Evolutionary conservation across 2,888 invertebrate species (phyloP).

Genomic region (Andrena hattorfiana): DNA sequence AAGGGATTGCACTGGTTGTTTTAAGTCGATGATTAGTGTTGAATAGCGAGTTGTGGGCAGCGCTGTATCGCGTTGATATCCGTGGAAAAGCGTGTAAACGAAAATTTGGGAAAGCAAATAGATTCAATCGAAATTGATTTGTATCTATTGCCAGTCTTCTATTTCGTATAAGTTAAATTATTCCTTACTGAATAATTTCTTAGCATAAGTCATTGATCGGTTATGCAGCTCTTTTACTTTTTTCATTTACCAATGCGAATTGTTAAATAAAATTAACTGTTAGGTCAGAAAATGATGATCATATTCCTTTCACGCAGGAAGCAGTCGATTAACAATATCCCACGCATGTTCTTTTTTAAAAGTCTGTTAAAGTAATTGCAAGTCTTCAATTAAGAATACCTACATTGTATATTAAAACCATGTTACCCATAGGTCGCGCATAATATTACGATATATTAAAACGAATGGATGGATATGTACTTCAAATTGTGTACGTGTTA

Average conservation of each 20-base stretch:
- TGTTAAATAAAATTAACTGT: not conserved
- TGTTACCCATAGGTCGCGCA: not conserved
- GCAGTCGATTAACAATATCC: slow-evolving; percentile 20
- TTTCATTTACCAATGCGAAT: not conserved
- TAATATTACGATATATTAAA: slow-evolving; percentile 13
- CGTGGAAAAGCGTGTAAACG: not conserved
- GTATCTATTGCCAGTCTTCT: not conserved
- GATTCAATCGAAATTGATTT: not conserved
- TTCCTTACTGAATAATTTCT: not conserved
- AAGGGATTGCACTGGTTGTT: not conserved
- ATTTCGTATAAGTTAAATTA: not conserved
- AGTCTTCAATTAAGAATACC: slow-evolving; percentile 6
- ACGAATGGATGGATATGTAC: not conserved
- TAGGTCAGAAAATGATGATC: not conserved
- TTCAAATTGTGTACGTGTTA: slow-evolving; percentile 35
- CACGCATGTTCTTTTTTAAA: slow-evolving; percentile 20
- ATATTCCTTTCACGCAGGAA: slow-evolving; percentile 33
- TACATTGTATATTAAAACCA: slow-evolving; percentile 20
- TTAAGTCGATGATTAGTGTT: too few species aligned
- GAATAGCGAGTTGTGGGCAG: not conserved
- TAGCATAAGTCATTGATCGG: not conserved
- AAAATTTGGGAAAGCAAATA: not conserved
- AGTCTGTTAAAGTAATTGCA: slow-evolving; percentile 11
- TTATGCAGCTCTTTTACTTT: not conserved
- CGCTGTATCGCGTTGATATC: not conserved